Conservation (phyloP, 2,797 vertebrate species). For the Onychomys torridus region DNA sequence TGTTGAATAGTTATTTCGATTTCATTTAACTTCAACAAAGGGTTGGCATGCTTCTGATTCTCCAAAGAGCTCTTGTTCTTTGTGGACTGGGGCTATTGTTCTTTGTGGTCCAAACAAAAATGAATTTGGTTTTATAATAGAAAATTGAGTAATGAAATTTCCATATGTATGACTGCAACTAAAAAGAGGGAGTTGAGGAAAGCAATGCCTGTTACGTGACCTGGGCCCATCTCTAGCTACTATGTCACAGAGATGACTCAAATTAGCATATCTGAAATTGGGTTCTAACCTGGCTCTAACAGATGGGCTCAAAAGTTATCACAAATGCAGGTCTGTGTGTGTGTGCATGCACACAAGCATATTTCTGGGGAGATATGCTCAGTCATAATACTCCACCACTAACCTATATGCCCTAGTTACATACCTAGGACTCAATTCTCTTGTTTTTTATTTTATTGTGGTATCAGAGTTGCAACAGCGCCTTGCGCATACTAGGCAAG, state of each 20-base stretch:
- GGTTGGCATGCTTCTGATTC: neutral
- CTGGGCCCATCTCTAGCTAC: neutral
- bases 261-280: conserved; percentile 24
- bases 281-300: neutral
- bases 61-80: conserved; percentile 32
- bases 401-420: neutral
- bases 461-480: neutral
- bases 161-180: neutral
- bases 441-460: neutral
- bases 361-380: neutral
- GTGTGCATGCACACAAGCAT: neutral
- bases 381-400: neutral
- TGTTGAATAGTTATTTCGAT: neutral
- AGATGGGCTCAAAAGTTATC: conserved; percentile 17
- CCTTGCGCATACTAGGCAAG: neutral
- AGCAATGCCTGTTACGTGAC: neutral
- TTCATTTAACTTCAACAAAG: conserved; percentile 14
- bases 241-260: neutral
- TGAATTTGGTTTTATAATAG: neutral
- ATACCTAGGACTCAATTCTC: neutral
- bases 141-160: neutral
- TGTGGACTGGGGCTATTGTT: neutral
- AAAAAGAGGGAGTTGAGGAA: conserved; percentile 38
- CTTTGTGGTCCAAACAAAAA: conserved; percentile 61
- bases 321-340: neutral